Percentiles rank a stretch among this genome's conserved stretches.
Evolutionary conservation across 2,113 vertebrate species (phyloP).

Genomic region (Zeus faber): DNA sequence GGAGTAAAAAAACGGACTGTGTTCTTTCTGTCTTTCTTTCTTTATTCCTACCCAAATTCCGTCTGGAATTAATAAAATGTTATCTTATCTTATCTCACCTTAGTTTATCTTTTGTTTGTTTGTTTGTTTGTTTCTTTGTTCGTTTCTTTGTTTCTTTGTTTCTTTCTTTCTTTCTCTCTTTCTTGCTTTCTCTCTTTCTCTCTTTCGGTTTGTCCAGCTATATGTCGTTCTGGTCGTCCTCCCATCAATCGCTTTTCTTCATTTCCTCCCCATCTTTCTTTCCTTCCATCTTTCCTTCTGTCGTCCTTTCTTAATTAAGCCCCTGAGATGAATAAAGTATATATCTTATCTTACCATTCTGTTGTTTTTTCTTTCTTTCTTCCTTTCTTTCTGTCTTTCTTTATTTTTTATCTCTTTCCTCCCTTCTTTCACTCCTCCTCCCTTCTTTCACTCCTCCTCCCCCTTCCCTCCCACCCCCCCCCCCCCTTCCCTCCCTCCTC

Average conservation of each 20-base stretch:
- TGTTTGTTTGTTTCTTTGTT: constrained; percentile 6
- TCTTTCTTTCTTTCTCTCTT: neutral
- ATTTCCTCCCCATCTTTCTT: neutral
- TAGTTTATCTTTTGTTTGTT: constrained; percentile 48
- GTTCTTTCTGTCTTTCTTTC: neutral
- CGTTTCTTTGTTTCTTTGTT: neutral
- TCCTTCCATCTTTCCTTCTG: neutral
- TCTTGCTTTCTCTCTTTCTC: neutral
- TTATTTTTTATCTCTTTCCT: no score
- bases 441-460: neutral
- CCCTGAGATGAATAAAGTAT: no score
- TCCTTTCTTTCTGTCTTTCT: constrained; percentile 1
- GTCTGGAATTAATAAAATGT: neutral
- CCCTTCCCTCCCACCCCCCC: constrained; percentile 9
- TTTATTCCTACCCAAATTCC: neutral
- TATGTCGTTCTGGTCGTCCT: neutral
- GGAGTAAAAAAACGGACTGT: no score
- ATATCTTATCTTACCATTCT: neutral
- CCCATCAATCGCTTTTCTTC: neutral
- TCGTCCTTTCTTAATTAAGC: neutral
- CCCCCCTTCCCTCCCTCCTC: neutral
- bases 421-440: neutral
- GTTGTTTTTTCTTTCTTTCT: constrained; percentile 13
- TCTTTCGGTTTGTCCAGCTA: no score
- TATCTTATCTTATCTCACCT: constrained; percentile 37